Conservation (phyloP, 2,113 vertebrate genomes). For the Tenrec ecaudatus region DNA sequence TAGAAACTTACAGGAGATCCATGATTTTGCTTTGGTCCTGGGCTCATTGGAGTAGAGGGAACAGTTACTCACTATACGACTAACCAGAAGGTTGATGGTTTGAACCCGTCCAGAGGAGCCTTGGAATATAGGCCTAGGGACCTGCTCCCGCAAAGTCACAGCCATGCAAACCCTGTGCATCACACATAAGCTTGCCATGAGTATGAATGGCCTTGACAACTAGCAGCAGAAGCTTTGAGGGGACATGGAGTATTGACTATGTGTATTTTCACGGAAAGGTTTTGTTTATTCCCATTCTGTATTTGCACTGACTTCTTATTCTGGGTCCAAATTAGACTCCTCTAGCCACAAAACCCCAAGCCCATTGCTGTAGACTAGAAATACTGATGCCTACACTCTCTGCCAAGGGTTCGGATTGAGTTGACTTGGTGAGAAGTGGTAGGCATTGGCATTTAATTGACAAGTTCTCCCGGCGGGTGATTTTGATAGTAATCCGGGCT, state of each 20-base stretch:
- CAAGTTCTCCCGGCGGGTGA: background rate
- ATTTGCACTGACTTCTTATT: background rate
- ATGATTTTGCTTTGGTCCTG: no score
- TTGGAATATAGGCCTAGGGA: background rate
- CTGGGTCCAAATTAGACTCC: fast-evolving
- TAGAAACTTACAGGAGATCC: background rate
- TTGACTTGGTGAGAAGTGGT: background rate
- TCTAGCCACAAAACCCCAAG: background rate
- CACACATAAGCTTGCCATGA: background rate
- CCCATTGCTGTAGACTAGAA: background rate
- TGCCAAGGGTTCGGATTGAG: background rate
- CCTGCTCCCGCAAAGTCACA: background rate
- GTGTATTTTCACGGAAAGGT: background rate
- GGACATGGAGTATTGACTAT: background rate
- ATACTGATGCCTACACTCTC: background rate
- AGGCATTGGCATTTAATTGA: background rate
- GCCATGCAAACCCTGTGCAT: background rate
- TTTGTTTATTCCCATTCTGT: fast-evolving
- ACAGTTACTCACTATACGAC: background rate
- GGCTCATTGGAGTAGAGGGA: background rate
- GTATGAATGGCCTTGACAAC: background rate
- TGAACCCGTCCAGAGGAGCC: background rate
- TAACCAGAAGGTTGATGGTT: background rate
- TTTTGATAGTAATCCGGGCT: background rate
- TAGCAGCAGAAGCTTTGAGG: background rate